phyloP scores from a whole-genome alignment of 2,113 vertebrate species.

The Chamaea fasciata region DNA sequence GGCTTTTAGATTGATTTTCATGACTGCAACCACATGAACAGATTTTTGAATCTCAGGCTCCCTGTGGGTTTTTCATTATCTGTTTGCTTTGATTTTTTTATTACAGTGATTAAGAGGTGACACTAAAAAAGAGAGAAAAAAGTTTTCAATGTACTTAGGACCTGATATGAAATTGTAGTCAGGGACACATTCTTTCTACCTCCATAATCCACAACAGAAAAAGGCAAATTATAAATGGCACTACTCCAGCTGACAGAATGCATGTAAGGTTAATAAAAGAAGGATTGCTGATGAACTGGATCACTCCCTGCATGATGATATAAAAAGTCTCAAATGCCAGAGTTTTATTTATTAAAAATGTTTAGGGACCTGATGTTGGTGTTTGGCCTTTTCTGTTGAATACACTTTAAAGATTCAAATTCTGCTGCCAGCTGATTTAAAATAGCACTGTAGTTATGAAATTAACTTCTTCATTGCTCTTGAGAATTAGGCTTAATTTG shows the following conservation, averaged over 20 bases:
- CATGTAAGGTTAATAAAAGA: neutral
- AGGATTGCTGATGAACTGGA: neutral
- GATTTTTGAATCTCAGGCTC: neutral
- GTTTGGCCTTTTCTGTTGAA: neutral
- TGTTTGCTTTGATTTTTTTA: neutral
- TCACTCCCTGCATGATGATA: neutral
- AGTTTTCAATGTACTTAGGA: neutral
- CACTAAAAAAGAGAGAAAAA: neutral
- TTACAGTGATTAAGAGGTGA: neutral
- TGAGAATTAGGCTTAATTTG: constrained; percentile 27
- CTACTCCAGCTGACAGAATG: neutral
- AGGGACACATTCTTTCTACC: neutral
- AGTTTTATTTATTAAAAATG: neutral
- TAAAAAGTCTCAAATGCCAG: neutral
- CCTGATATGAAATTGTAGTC: neutral
- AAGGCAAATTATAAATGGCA: neutral
- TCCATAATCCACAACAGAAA: neutral
- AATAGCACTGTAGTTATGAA: neutral
- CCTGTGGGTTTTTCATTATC: neutral
- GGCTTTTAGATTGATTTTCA: neutral
- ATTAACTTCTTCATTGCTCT: neutral
- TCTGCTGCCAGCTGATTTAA: neutral
- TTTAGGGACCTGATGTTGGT: neutral
- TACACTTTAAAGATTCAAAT: neutral
- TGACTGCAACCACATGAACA: neutral